Evolutionary conservation across 1,140 invertebrate species (phyloP), one percentile per base, ranked within the genome.

Genomic region (Andricus grossulariae): DNA sequence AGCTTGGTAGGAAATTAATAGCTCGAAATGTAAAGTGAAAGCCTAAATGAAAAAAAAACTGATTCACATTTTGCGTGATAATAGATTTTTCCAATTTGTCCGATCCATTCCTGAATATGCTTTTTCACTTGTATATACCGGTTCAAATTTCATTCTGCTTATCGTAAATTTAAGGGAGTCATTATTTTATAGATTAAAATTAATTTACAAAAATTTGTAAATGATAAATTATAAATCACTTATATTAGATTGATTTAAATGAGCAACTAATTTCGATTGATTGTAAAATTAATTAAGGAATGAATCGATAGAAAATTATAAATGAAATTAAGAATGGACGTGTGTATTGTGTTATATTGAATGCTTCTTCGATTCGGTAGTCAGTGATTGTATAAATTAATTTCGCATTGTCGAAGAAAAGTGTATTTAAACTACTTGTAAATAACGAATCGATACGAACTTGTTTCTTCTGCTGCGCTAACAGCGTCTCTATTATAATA

Each of bases 381-480:
- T 72, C 72, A 57, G 32, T 32, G 15, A 71, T 66, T 39, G 50
- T 73, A 66, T 60, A 74, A 60, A 76, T 55, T 76, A 57, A 72
- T 71, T 76, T 71, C 16, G 19, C 7, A 7, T 66, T 19, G 54
- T 15, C 51, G 60, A 71, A 52, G 32, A 79, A 45, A 57, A 52
- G 3, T 73, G 21, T 57, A 71, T 79, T 66, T 32, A 74, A 50
- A 74, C 51, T 77, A 66, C 60, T 66, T 66, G 60, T 66, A 66
- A 66, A 66, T 66, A 66, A 66, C 60, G 60, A 66, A 66, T 66
- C 15, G 60, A 66, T 39, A 66, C 57, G 57, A 66, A 66, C 11
- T 66, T 66, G 60, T 66, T 66, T 66, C 25, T 45, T 66, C 12
- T 66, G 60, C 60, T 66, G 60, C 60, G 60, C 60, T 66, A 66